A percentile compares a stretch with the other conserved stretches of the same genome.
Conservation (phyloP, 2,797 vertebrate species). For the Merluccius polli region DNA sequence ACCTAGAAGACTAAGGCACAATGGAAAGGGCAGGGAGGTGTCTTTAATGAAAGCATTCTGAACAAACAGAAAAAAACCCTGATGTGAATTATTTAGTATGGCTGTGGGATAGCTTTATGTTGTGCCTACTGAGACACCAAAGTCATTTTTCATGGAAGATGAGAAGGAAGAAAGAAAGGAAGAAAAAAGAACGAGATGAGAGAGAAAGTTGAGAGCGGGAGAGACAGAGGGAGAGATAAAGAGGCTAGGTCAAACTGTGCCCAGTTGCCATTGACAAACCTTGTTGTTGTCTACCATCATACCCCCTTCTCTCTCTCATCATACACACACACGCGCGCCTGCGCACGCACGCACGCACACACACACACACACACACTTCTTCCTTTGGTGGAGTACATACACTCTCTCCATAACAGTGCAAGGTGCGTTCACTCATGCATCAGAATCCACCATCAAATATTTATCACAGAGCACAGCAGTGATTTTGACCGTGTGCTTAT, state of each 20-base stretch:
- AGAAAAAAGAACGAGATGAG: conserved; percentile 21
- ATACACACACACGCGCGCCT: background rate
- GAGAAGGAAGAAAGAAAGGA: conserved; percentile 32
- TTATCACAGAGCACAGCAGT: conserved; percentile 65
- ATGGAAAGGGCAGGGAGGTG: conserved; percentile 35
- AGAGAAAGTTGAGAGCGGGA: background rate
- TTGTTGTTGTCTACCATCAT: conserved; percentile 34
- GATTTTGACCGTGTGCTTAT: conserved; percentile 72
- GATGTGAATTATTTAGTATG: conserved; percentile 67
- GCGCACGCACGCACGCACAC: conserved; percentile 7
- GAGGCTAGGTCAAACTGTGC: conserved; percentile 56
- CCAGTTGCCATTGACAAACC: conserved; percentile 41
- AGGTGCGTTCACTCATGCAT: conserved; percentile 69
- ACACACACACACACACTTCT: conserved; percentile 27
- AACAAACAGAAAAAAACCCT: conserved; percentile 55
- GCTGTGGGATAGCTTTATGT: conserved; percentile 67
- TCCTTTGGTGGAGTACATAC: conserved; percentile 51
- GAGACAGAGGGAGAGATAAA: conserved; percentile 8
- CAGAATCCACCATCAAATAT: conserved; percentile 76
- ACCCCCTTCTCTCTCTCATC: conserved; percentile 19
- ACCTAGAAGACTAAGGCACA: conserved; percentile 41
- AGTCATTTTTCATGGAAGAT: conserved; percentile 62
- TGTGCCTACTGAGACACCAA: conserved; percentile 58
- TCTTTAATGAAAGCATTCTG: conserved; percentile 57
- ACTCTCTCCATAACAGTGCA: conserved; percentile 68